Base-by-base conservation (phyloP, 2,888 invertebrate species). In the Heliconius aoede region DNA sequence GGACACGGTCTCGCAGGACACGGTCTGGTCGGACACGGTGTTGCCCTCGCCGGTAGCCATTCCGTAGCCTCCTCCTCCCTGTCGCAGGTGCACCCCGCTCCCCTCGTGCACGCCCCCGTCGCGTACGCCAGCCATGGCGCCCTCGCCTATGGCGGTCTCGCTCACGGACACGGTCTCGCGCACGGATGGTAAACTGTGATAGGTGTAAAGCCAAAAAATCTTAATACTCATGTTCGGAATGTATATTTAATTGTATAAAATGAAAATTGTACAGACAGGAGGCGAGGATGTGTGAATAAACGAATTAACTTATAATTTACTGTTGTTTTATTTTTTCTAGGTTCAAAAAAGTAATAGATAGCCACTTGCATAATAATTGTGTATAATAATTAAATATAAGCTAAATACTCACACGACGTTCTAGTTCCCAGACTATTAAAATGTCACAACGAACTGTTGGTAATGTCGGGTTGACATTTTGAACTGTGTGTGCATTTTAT, bases 261-360 rank as follows among this genome's bases (percentile, higher is more conserved):
- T 60, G 87, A 86, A 87, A 82, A 81, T 64, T 85, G 87, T 86
- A 90, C 87, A 89, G 87, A 87, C 88, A 83, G 87, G 64, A 83
- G 88, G 91, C 90, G 93, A 92, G 93, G 92, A 92, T 92, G 93
- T 89, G 93, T 91, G 91, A 93, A 93, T 93, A 93, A 93, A 93
- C 91, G 91, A 89, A 82, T 82, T 84, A 83, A 85, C 80, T 83
- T 83, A 83, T 82, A 80, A 18, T 74, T n/a, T 24, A 32, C 4
- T 32, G 24, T 72, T 81, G 61, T 83, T 81, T 82, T 28, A 68
- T 76, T 74, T 40, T 65, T 71, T 55, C 26, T 32, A 60, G 28
- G 28, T n/a, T n/a, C 68, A 65, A 69, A 65, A 51, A 58, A 55
- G 61, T 40, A 79, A 81, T 76, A 71, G 60, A 81, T 76, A 71